A percentile compares a stretch with the other conserved stretches of the same genome.
phyloP scores from a whole-genome alignment of 92 coral and sea anemone species.

The Epizoanthus rinbou region DNA sequence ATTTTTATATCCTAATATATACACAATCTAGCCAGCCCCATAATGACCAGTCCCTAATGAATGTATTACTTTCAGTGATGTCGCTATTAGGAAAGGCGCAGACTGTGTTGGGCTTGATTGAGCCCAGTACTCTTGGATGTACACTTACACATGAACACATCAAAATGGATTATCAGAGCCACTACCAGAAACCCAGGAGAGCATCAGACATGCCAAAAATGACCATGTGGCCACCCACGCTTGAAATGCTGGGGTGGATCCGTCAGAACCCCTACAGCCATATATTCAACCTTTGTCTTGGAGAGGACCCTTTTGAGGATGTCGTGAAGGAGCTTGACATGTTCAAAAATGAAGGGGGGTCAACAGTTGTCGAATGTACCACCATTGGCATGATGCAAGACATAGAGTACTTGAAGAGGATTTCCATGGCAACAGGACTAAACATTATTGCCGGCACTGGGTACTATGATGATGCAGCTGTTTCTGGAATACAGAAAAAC shows the following conservation, averaged over 20 bases:
- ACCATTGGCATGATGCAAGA: constrained; percentile 76
- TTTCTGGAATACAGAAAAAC: constrained; percentile 61
- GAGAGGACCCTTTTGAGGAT: constrained; percentile 84
- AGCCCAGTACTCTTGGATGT: constrained; percentile 71
- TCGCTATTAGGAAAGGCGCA: constrained; percentile 71
- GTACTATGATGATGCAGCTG: constrained; percentile 72
- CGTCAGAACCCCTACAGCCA: constrained; percentile 85
- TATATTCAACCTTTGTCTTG: constrained; percentile 69
- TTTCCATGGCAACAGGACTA: constrained; percentile 77
- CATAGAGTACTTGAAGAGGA: constrained; percentile 68
- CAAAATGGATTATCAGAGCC: constrained; percentile 71
- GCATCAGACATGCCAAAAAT: constrained; percentile 59
- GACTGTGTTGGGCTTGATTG: constrained; percentile 87
- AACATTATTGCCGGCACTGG: constrained; percentile 92
- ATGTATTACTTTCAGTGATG: neutral
- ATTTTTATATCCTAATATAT: no score
- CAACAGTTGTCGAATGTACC: constrained; percentile 85
- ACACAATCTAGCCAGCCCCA: no score
- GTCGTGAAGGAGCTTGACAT: constrained; percentile 71
- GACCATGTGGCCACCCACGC: constrained; percentile 58
- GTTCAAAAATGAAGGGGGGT: constrained; percentile 90
- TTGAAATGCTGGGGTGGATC: constrained; percentile 82
- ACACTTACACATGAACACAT: constrained; percentile 97
- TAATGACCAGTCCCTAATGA: neutral
- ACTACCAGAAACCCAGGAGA: constrained; percentile 61